phyloP scores from a whole-genome alignment of 2,797 vertebrate species.

The Columba guinea region DNA sequence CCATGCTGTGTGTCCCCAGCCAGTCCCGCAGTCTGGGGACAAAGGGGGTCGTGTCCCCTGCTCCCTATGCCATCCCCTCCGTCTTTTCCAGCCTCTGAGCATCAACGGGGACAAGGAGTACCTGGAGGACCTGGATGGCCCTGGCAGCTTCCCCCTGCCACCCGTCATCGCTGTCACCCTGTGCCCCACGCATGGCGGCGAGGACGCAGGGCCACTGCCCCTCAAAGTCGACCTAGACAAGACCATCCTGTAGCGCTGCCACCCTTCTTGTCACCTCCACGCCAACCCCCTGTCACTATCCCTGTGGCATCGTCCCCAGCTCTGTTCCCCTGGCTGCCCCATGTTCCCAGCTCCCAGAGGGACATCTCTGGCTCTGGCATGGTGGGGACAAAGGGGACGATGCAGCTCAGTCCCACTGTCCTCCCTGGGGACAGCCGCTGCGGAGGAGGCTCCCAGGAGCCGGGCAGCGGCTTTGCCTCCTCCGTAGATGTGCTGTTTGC shows the following conservation, averaged over 20 bases:
- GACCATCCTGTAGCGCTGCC: constrained; percentile 83
- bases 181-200: constrained; percentile 78
- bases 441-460: background rate
- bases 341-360: fast-evolving
- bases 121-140: constrained; percentile 83
- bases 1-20: fast-evolving
- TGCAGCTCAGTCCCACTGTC: background rate
- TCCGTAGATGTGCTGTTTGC: background rate
- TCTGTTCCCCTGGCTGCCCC: background rate
- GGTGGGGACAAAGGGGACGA: fast-evolving
- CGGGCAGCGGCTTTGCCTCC: background rate
- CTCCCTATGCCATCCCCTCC: background rate
- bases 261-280: background rate
- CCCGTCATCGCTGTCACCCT: constrained; percentile 82
- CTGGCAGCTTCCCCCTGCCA: constrained; percentile 81
- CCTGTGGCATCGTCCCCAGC: fast-evolving
- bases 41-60: background rate
- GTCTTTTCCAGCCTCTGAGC: constrained; percentile 80
- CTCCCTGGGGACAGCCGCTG: background rate
- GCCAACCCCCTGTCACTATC: background rate
- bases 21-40: fast-evolving
- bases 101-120: constrained; percentile 93
- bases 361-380: background rate
- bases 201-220: constrained; percentile 87
- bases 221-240: constrained; percentile 95